A percentile compares a stretch with the other conserved stretches of the same genome.
Evolutionary conservation across 2,888 invertebrate species (phyloP).

Genomic region (Sphinx pinastri): DNA sequence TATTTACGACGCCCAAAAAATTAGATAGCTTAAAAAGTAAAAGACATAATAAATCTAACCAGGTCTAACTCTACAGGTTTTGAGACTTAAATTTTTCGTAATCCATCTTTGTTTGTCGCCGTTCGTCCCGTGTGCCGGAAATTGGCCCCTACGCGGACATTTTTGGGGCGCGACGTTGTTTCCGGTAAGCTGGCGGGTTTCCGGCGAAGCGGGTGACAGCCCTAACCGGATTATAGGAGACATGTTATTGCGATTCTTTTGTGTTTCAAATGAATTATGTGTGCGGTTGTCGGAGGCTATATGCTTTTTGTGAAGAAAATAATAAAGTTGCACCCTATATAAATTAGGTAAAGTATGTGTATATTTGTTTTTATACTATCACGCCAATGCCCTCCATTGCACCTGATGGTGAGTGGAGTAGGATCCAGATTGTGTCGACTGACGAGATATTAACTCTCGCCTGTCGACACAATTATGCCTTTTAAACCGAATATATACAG

Average conservation of each 20-base stretch:
- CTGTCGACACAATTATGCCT: no score
- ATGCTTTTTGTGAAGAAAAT: neutral
- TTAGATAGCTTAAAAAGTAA: neutral
- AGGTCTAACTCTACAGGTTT: neutral
- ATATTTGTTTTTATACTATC: no score
- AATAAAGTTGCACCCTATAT: neutral
- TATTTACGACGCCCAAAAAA: no score
- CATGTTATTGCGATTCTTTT: conserved; percentile 9
- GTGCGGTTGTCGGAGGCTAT: neutral
- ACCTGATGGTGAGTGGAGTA: no score
- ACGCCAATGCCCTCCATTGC: no score
- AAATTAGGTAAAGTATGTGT: no score
- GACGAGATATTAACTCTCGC: no score
- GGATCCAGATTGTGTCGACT: no score
- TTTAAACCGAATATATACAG: no score
- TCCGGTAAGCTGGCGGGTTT: conserved; percentile 37
- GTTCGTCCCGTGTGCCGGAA: conserved; percentile 38
- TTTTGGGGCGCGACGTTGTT: conserved; percentile 44
- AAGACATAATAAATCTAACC: neutral
- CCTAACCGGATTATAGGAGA: conserved; percentile 33
- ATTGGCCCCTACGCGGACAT: conserved; percentile 46
- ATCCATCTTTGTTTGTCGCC: conserved; percentile 18
- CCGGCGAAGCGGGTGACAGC: conserved; percentile 27
- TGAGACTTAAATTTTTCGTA: neutral
- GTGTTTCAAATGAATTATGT: conserved; percentile 11